Evolutionary conservation across 2,888 invertebrate genomes (phyloP).

Genomic region (Phyllotreta striolata): DNA sequence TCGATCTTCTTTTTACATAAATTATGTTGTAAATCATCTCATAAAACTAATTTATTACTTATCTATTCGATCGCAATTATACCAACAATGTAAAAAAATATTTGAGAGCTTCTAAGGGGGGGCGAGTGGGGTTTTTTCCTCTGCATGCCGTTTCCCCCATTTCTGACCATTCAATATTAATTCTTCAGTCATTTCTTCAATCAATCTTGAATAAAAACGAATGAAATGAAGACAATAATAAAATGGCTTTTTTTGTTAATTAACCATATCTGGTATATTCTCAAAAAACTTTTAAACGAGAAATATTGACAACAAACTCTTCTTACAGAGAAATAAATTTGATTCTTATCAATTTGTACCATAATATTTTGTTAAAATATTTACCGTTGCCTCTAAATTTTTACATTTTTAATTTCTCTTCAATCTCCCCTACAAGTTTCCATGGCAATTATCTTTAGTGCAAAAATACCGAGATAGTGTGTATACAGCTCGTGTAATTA

Average conservation of each 20-base stretch:
- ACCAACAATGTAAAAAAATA: constrained; percentile 4
- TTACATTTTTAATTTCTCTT: background rate
- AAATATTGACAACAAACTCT: too few species aligned
- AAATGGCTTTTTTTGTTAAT: too few species aligned
- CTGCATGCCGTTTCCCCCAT: background rate
- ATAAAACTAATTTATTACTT: constrained; percentile 15
- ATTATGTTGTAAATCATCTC: constrained; percentile 13
- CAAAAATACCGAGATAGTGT: constrained; percentile 19
- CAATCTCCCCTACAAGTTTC: constrained; percentile 3
- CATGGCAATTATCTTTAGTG: constrained; percentile 9
- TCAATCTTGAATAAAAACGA: too few species aligned
- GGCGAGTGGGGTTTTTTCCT: background rate
- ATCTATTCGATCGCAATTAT: constrained; percentile 16
- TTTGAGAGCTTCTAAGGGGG: background rate
- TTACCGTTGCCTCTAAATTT: too few species aligned
- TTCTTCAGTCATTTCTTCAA: too few species aligned
- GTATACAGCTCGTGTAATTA: constrained; percentile 21
- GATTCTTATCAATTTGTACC: too few species aligned
- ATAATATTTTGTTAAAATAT: too few species aligned
- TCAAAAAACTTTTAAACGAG: too few species aligned
- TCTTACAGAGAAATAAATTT: too few species aligned
- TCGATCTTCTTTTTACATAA: constrained; percentile 14
- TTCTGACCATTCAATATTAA: too few species aligned
- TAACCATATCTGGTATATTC: too few species aligned
- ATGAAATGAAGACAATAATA: too few species aligned